Base-by-base conservation (phyloP, 2,888 invertebrate genomes). In the Megamerina dolium region DNA sequence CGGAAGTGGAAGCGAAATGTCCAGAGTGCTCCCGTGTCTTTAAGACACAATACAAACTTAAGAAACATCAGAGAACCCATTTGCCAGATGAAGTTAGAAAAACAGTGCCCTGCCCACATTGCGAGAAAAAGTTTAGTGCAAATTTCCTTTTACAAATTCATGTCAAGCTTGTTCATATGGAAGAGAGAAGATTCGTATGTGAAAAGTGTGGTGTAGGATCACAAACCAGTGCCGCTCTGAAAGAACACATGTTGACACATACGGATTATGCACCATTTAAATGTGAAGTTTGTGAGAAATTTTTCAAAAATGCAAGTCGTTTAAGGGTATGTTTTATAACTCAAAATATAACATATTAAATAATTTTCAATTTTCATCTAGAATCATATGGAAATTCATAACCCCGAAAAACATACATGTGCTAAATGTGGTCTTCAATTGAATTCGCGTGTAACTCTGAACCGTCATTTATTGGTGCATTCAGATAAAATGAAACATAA, bases 141-240 rank as follows among this genome's bases (percentile, higher is more conserved):
- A 20, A 33, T 19, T 31, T 33, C 9, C 32, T 38, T 10, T 56
- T 63, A 3, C 52, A 60, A 34, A 48, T 53, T 1, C 64, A 66
- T 21, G 53, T 58, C 6, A 61, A 60, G 27, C 53, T 60, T 2
- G 58, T 64, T 30, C 69, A 70, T 21, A 56, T 60, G 5, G 63
- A 63, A 8, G 66, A 65, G 20, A 58, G 72, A 13, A 73, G 72
- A 0, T 74, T 72, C 46, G 70, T 73, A 16, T 75, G 75, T 46
- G 73, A 74, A 47, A 67, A 72, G 41, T 75, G 75, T 52, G 73
- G 73, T 0, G 65, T 71, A 38, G 66, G 70, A 9, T 73, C 73
- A 36, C 67, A 68, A 3, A 72, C 73, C 5, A 66, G 68, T 42
- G 70, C 71, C 10, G 70, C 73, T 2, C 56, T 75, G 2, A 73